Evolutionary conservation across 2,888 invertebrate genomes (phyloP).

Genomic region (Amphiduros pacificus): DNA sequence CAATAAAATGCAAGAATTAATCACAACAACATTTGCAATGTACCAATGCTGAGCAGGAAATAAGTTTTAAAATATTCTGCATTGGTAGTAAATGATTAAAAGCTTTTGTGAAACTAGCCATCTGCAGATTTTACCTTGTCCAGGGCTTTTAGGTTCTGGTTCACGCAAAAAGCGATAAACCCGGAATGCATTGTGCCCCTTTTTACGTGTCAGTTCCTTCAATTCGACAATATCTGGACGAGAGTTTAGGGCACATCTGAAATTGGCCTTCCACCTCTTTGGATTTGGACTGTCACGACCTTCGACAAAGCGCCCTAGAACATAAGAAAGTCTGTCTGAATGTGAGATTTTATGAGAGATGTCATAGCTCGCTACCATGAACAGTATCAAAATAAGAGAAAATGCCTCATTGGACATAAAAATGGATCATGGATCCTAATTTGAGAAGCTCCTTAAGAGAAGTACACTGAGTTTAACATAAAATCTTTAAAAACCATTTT

Average conservation of each 20-base stretch:
- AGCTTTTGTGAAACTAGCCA: too few relatives aligned
- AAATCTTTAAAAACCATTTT: too few relatives aligned
- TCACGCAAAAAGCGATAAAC: constrained; percentile 39
- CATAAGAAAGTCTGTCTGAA: background rate
- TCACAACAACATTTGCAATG: too few relatives aligned
- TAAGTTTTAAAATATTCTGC: too few relatives aligned
- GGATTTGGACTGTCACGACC: constrained; percentile 19
- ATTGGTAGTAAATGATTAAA: too few relatives aligned
- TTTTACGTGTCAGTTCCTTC: constrained; percentile 35
- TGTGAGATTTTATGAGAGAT: too few relatives aligned
- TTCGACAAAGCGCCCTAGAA: constrained; percentile 4
- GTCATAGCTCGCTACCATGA: too few relatives aligned
- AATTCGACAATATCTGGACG: constrained; percentile 47
- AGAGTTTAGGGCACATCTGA: constrained; percentile 55
- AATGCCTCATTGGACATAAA: background rate
- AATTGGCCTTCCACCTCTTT: constrained; percentile 55
- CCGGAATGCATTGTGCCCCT: constrained; percentile 48
- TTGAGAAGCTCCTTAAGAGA: background rate
- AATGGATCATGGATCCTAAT: background rate
- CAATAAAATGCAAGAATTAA: too few relatives aligned
- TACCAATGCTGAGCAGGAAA: too few relatives aligned
- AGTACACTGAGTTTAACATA: background rate
- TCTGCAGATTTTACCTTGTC: too few relatives aligned
- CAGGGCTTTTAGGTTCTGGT: too few relatives aligned
- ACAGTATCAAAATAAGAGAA: too few relatives aligned